Conservation (phyloP, 2,113 vertebrate species). For the Clupea harengus region DNA sequence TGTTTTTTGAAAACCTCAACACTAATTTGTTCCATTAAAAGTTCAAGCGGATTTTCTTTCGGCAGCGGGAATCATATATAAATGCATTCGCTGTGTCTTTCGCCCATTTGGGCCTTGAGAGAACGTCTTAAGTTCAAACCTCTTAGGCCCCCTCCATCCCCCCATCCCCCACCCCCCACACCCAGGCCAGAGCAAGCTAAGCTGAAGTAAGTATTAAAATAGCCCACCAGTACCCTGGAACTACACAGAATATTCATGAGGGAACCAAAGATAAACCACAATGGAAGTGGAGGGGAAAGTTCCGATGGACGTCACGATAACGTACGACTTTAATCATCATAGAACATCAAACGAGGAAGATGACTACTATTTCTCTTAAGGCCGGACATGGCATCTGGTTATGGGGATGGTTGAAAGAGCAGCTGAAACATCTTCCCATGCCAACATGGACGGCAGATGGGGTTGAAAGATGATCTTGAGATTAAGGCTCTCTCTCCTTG, state of each 20-base stretch:
- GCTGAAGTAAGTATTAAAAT: not conserved
- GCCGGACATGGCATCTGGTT: not conserved
- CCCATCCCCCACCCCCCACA: not conserved
- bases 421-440: slow-evolving; percentile 14
- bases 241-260: not conserved
- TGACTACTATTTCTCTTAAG: not conserved
- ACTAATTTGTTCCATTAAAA: slow-evolving; percentile 49
- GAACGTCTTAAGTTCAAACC: not conserved
- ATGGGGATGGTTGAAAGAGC: not conserved
- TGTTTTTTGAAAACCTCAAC: slow-evolving; percentile 26
- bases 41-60: slow-evolving; percentile 49
- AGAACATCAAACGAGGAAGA: not conserved
- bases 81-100: slow-evolving; percentile 26
- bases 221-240: not conserved
- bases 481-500: slow-evolving; percentile 38
- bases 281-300: not conserved
- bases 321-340: not conserved
- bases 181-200: not conserved
- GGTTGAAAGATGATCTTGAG: slow-evolving; percentile 40
- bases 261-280: slow-evolving; percentile 5
- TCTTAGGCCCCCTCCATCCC: not conserved
- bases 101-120: not conserved
- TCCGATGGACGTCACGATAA: not conserved
- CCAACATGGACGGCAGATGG: slow-evolving; percentile 23
- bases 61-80: slow-evolving; percentile 22